Evolutionary conservation across 2,113 vertebrate species (phyloP), one percentile per base, ranked within the genome.

Genomic region (Microcebus griseorufus): DNA sequence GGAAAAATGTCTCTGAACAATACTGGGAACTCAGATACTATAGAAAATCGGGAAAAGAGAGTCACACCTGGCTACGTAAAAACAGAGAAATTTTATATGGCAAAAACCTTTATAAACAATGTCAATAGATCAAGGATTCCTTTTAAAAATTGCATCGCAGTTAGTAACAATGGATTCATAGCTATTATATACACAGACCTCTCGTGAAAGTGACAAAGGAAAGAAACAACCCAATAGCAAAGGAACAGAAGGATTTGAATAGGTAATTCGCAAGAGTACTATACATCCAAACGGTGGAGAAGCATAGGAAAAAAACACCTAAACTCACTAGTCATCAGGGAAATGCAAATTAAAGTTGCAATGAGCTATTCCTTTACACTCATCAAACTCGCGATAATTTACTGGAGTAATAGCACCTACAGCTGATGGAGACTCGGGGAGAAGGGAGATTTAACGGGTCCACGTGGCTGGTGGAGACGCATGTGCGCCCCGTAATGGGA

Each of bases 331-430:
- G 42, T 34, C 65, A 14, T 60, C 18, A 9, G 48, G 78, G n/a
- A 60, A 60, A 67, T 13, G 55, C 42, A 72, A 53, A 60, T 51
- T 23, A 60, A 25, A 48, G n/a, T 72, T 34, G 48, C 60, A 16
- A 22, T 0, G 42, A 76, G 58, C 6, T 45, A 17, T n/a, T 34
- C 1, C 42, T 58, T 39, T 14, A 39, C 42, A 39, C 3, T 51
- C 67, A 13, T 18, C 29, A n/a, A 23, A 23, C 10, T 1, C 18
- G n/a, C 32, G 3, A 42, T 2, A 0, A 20, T 2, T 23, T 8
- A 29, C 62, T 6, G 0, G 22, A 5, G n/a, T 6, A 14, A 6
- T 0, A 4, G 20, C 25, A 13, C 70, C 9, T 0, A 2, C 0
- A 8, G 32, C 45, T 20, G 27, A 23, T 0, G 25, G n/a, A 20